Evolutionary conservation across 1,140 invertebrate species (phyloP).

Genomic region (Paralvinella palmiformis): DNA sequence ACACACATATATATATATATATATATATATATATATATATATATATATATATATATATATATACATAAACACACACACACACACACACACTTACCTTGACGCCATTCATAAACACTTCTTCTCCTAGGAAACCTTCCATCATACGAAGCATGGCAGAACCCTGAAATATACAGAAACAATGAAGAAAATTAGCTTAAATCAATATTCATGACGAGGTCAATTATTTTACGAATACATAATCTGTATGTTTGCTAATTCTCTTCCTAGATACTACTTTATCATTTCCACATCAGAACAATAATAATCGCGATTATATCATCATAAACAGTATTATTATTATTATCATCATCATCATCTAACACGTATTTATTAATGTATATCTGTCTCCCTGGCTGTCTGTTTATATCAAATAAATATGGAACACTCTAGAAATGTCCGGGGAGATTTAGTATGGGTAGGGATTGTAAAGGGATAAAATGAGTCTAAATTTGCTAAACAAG

Average conservation of each 20-base stretch:
- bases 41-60: no score
- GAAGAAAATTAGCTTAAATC: background rate
- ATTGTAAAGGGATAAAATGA: no score
- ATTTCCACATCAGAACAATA: background rate
- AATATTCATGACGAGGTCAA: background rate
- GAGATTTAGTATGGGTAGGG: no score
- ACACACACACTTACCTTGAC: constrained; percentile 50
- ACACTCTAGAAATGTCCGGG: no score
- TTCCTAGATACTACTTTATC: background rate
- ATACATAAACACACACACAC: no score
- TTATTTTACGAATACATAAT: background rate
- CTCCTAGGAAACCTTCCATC: constrained; percentile 42
- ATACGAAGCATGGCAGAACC: constrained; percentile 75
- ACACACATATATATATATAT: no score
- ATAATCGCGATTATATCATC: background rate
- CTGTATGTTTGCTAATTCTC: background rate
- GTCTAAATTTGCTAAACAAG: no score
- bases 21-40: no score
- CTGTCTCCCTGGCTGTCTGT: no score
- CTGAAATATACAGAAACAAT: constrained; percentile 21
- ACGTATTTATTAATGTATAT: no score
- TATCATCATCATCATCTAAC: no score
- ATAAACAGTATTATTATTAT: background rate
- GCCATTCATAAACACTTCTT: constrained; percentile 37
- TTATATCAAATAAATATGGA: no score